phyloP scores from a whole-genome alignment of 2,113 vertebrate species.

The Urocitellus parryii region DNA sequence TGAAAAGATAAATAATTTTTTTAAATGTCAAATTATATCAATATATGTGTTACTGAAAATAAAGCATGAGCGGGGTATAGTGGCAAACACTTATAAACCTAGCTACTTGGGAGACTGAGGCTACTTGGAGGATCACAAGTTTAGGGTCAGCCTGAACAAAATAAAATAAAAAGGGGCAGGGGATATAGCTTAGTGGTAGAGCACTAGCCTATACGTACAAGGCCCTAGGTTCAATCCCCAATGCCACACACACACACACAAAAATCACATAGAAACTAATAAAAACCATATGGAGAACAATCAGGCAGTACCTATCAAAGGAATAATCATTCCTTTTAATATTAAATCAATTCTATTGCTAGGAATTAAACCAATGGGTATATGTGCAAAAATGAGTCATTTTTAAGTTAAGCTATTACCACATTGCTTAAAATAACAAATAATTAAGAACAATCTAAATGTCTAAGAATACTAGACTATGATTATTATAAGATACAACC shows the following conservation, averaged over 20 bases:
- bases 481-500: background rate
- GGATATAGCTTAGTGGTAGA: background rate
- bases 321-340: background rate
- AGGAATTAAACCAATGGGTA: slow-evolving; percentile 13
- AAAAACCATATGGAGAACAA: background rate
- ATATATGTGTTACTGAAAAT: background rate
- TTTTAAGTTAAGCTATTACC: slow-evolving; percentile 46
- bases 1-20: background rate
- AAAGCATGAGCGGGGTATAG: background rate
- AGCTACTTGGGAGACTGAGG: background rate
- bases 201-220: background rate
- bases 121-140: background rate
- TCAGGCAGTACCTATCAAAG: background rate
- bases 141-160: background rate
- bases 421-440: slow-evolving; percentile 4
- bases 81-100: background rate
- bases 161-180: background rate
- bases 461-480: background rate
- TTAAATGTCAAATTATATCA: background rate
- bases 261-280: background rate
- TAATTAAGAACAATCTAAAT: slow-evolving; percentile 30
- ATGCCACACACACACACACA: background rate
- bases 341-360: slow-evolving; percentile 9
- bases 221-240: background rate
- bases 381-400: background rate